Conservation (phyloP, 2,113 vertebrate genomes). For the Symphodus melops region DNA sequence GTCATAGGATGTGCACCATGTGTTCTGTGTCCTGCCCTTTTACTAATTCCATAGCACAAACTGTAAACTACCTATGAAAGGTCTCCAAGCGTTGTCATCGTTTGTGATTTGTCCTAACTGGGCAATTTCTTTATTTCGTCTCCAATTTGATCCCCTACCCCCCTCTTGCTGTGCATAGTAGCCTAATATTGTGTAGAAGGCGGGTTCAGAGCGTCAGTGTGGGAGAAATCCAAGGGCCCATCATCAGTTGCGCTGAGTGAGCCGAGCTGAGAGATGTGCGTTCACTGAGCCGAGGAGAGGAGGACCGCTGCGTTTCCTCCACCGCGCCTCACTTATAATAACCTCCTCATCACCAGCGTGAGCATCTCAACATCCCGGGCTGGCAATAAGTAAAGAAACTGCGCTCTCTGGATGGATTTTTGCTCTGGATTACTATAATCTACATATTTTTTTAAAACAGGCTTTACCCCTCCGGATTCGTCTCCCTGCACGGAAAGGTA, state of each 20-base stretch:
- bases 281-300: constrained; percentile 59
- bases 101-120: constrained; percentile 49
- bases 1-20: not conserved
- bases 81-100: constrained; percentile 22
- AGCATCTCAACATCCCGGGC: constrained; percentile 45
- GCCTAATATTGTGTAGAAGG: constrained; percentile 66
- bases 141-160: constrained; percentile 25
- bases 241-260: constrained; percentile 77
- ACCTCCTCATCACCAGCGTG: constrained; percentile 59
- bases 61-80: constrained; percentile 16
- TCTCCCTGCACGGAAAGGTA: constrained; percentile 61
- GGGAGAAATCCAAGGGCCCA: constrained; percentile 69
- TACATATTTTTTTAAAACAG: constrained; percentile 31
- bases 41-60: not conserved
- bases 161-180: constrained; percentile 11
- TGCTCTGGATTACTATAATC: constrained; percentile 61
- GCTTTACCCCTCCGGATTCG: constrained; percentile 35
- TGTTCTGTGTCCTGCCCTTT: no score
- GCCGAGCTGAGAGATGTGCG: constrained; percentile 73
- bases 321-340: constrained; percentile 63
- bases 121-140: constrained; percentile 39
- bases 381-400: constrained; percentile 1
- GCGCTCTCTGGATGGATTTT: constrained; percentile 42
- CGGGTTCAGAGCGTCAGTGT: constrained; percentile 70
- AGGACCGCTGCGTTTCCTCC: constrained; percentile 55